Evolutionary conservation across 2,797 vertebrate species (phyloP).

Genomic region (Characodon lateralis): DNA sequence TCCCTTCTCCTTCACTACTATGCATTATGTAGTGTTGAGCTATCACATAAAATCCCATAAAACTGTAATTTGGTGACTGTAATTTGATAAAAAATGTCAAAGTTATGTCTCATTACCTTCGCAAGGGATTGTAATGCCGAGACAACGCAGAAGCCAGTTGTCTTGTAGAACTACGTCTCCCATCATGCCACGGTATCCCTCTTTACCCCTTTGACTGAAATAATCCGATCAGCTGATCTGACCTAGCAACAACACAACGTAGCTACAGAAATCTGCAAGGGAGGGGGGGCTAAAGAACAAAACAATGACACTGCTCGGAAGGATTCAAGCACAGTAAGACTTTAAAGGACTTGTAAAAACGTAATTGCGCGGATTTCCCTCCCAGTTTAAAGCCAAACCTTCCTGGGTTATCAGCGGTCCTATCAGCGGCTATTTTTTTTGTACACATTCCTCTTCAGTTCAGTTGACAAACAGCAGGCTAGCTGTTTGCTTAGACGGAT

Average conservation of each 20-base stretch:
- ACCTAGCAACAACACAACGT: conserved; percentile 82
- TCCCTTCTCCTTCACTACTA: neutral
- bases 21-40: neutral
- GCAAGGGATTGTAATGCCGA: neutral
- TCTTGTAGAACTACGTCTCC: conserved; percentile 59
- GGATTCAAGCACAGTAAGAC: conserved; percentile 53
- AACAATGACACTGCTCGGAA: conserved; percentile 77
- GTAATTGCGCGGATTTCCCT: conserved; percentile 25
- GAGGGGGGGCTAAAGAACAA: conserved; percentile 76
- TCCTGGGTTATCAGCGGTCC: conserved; percentile 26
- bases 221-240: conserved; percentile 87
- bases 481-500: conserved; percentile 52
- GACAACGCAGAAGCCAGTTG: neutral
- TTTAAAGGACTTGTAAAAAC: conserved; percentile 54
- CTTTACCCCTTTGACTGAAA: conserved; percentile 77
- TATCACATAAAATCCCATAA: neutral
- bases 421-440: conserved; percentile 64
- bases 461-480: conserved; percentile 68
- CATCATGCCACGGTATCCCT: conserved; percentile 49
- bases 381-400: conserved; percentile 13
- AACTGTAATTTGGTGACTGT: neutral
- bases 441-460: conserved; percentile 66
- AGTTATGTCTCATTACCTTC: neutral
- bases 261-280: conserved; percentile 69
- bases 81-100: neutral